Percentiles rank a stretch among this genome's conserved stretches.
phyloP scores from a whole-genome alignment of 2,113 vertebrate species.

The Poecilia latipinna region DNA sequence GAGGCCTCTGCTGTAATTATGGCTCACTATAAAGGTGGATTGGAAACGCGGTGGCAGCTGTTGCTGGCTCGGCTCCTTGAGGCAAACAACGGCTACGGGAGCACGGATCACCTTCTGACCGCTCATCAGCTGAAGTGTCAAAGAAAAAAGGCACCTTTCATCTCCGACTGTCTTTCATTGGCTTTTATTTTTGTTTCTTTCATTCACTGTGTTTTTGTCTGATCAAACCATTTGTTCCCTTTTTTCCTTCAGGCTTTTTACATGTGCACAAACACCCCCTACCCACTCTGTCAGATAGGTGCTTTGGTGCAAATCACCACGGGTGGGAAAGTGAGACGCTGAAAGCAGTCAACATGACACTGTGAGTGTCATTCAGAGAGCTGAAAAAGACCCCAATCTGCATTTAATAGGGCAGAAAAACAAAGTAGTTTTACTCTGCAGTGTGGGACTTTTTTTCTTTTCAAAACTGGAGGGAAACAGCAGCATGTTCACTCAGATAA shows the following conservation, averaged over 20 bases:
- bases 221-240: conserved; percentile 60
- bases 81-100: conserved; percentile 33
- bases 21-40: conserved; percentile 49
- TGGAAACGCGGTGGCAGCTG: conserved; percentile 62
- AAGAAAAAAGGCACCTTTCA: conserved; percentile 45
- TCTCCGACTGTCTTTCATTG: conserved; percentile 49
- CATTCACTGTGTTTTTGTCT: conserved; percentile 58
- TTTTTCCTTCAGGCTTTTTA: conserved; percentile 51
- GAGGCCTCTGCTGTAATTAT: conserved; percentile 69
- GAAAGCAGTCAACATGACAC: conserved; percentile 47
- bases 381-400: conserved; percentile 39
- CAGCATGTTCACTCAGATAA: conserved; percentile 56
- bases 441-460: conserved; percentile 52
- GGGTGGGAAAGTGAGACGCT: conserved; percentile 50
- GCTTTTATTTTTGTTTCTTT: conserved; percentile 56
- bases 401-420: conserved; percentile 57
- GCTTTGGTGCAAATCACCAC: conserved; percentile 20
- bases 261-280: conserved; percentile 24
- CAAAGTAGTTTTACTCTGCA: conserved; percentile 50
- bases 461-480: conserved; percentile 54
- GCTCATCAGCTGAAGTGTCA: conserved; percentile 62
- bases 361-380: conserved; percentile 42
- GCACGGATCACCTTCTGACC: conserved; percentile 62
- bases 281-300: conserved; percentile 27
- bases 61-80: conserved; percentile 51